Percentiles rank a stretch among this genome's conserved stretches.
phyloP scores from a whole-genome alignment of 2,113 vertebrate species.

The Siphamia tubifer region DNA sequence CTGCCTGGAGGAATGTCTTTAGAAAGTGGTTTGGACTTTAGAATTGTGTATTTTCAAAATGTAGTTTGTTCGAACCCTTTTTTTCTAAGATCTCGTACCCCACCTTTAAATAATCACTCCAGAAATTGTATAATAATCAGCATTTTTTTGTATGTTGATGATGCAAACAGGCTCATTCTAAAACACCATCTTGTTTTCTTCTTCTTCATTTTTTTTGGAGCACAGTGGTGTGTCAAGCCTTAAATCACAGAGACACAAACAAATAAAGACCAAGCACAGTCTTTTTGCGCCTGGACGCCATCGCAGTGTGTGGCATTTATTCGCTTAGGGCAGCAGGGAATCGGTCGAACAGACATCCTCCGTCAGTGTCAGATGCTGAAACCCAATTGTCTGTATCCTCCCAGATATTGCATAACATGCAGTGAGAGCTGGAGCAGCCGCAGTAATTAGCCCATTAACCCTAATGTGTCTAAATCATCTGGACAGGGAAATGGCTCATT shows the following conservation, averaged over 20 bases:
- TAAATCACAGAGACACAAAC: not conserved
- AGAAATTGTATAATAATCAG: too few species aligned
- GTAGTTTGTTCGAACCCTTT: too few species aligned
- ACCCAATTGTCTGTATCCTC: slow-evolving; percentile 59
- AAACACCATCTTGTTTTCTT: too few species aligned
- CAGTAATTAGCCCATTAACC: slow-evolving; percentile 69
- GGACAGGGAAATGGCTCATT: slow-evolving; percentile 44
- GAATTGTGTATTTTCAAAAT: too few species aligned
- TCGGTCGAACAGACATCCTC: slow-evolving; percentile 35
- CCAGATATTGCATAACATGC: slow-evolving; percentile 63
- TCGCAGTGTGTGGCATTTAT: slow-evolving; percentile 19
- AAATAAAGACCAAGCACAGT: slow-evolving; percentile 5
- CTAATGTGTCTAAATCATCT: slow-evolving; percentile 62
- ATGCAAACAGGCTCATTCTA: too few species aligned
- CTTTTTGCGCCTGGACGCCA: not conserved
- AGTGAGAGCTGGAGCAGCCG: slow-evolving; percentile 37
- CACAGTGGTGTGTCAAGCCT: slow-evolving; percentile 12
- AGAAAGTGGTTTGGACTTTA: too few species aligned
- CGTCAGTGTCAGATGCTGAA: slow-evolving; percentile 54
- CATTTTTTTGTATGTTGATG: too few species aligned
- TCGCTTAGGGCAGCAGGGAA: slow-evolving; percentile 42
- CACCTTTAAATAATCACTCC: too few species aligned
- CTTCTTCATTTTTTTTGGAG: slow-evolving; percentile 9
- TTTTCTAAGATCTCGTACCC: too few species aligned
- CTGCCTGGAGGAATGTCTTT: too few species aligned